phyloP scores from a whole-genome alignment of 2,113 vertebrate species.

The Nansenia antarctica region DNA sequence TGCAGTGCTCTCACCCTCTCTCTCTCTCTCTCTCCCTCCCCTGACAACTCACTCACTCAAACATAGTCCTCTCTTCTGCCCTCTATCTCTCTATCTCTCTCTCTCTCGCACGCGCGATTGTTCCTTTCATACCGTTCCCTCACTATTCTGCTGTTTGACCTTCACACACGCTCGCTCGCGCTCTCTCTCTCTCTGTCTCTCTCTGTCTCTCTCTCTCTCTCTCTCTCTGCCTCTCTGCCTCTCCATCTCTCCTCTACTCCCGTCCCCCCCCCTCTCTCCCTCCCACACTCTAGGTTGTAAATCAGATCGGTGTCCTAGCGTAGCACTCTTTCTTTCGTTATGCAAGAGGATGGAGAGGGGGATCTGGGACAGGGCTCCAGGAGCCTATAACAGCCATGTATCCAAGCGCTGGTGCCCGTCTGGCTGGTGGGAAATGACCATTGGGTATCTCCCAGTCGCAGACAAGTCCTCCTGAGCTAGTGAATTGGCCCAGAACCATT shows the following conservation, averaged over 20 bases:
- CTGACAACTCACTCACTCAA: too few species aligned
- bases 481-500: constrained; percentile 21
- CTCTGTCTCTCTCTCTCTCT: neutral
- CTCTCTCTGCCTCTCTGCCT: constrained; percentile 2
- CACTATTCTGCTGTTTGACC: constrained; percentile 66
- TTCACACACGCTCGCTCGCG: constrained; percentile 49
- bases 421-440: constrained; percentile 16
- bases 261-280: neutral
- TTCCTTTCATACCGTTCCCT: neutral
- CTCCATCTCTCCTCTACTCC: neutral
- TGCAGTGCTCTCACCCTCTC: constrained; percentile 76
- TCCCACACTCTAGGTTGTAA: neutral
- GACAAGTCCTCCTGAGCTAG: constrained; percentile 6
- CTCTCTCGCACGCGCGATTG: neutral
- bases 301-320: constrained; percentile 10
- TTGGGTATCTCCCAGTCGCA: neutral
- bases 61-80: too few species aligned
- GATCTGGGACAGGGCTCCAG: constrained; percentile 31
- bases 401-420: constrained; percentile 23
- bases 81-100: neutral
- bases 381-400: neutral
- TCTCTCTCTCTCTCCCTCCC: constrained; percentile 1
- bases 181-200: constrained; percentile 4
- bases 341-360: constrained; percentile 23
- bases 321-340: neutral